Percentiles rank a stretch among this genome's conserved stretches.
phyloP scores from a whole-genome alignment of 2,888 invertebrate species.

The Parthenolecanium corni region DNA sequence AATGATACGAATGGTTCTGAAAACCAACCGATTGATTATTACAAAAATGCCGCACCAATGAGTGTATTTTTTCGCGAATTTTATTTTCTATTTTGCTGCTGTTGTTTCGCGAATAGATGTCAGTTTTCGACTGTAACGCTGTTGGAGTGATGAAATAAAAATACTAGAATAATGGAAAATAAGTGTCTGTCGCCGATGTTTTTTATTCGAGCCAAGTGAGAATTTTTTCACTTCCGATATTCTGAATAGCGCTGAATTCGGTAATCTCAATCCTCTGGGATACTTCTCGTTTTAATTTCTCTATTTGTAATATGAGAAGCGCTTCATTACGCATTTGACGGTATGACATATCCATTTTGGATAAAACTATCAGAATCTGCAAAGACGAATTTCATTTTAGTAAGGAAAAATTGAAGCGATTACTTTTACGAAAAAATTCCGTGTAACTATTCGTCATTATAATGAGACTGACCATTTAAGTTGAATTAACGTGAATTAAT shows the following conservation, averaged over 20 bases:
- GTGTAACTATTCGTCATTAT: too few species aligned
- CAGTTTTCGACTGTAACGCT: too few species aligned
- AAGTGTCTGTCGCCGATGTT: too few species aligned
- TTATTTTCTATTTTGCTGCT: not conserved
- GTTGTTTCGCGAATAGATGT: not conserved
- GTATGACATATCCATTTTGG: conserved; percentile 77
- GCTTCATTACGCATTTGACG: conserved; percentile 79
- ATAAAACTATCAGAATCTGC: conserved; percentile 57
- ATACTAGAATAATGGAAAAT: too few species aligned
- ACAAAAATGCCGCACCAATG: too few species aligned
- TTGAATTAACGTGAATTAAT: too few species aligned
- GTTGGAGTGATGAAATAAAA: too few species aligned
- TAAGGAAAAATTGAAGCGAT: too few species aligned
- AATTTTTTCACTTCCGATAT: conserved; percentile 56
- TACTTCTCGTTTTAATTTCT: conserved; percentile 56
- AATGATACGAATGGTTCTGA: not conserved
- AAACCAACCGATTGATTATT: not conserved
- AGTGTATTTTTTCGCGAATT: not conserved
- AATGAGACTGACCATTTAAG: too few species aligned
- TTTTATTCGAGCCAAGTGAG: conserved; percentile 46
- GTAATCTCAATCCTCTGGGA: conserved; percentile 54
- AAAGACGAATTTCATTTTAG: too few species aligned
- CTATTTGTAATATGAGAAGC: conserved; percentile 65
- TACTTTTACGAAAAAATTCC: too few species aligned
- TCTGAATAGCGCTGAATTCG: conserved; percentile 63